Evolutionary conservation across 2,113 vertebrate species (phyloP).

Genomic region (Reinhardtius hippoglossoides): DNA sequence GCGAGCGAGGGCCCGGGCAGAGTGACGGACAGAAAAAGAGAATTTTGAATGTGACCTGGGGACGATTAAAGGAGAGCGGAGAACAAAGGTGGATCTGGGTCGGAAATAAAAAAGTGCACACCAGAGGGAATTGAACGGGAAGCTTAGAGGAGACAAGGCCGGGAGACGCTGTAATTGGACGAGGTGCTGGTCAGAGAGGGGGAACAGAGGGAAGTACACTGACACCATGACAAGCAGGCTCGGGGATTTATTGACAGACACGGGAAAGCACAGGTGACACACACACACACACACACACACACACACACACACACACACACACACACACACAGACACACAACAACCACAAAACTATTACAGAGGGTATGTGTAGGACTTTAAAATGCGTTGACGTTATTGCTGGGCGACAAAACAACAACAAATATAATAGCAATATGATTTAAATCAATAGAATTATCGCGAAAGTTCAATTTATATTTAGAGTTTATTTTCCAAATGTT

Average conservation of each 20-base stretch:
- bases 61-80: constrained; percentile 30
- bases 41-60: constrained; percentile 22
- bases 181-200: constrained; percentile 43
- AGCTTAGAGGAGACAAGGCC: constrained; percentile 37
- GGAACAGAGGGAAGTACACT: constrained; percentile 24
- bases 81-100: constrained; percentile 50
- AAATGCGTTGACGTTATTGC: too few species aligned
- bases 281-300: not conserved
- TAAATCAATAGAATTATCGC: too few species aligned
- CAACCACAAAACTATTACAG: too few species aligned
- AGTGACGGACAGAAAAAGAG: constrained; percentile 3
- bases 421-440: too few species aligned
- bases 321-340: too few species aligned
- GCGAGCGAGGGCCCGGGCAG: not conserved
- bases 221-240: constrained; percentile 37
- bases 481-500: too few species aligned
- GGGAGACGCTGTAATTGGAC: constrained; percentile 61
- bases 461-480: too few species aligned
- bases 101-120: constrained; percentile 62
- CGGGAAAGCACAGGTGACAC: constrained; percentile 22
- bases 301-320: too few species aligned
- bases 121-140: constrained; percentile 24
- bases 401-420: too few species aligned
- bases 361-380: too few species aligned
- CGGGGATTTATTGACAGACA: constrained; percentile 39